Base-by-base conservation (phyloP, 2,113 vertebrate genomes). In the Mandrillus leucophaeus region DNA sequence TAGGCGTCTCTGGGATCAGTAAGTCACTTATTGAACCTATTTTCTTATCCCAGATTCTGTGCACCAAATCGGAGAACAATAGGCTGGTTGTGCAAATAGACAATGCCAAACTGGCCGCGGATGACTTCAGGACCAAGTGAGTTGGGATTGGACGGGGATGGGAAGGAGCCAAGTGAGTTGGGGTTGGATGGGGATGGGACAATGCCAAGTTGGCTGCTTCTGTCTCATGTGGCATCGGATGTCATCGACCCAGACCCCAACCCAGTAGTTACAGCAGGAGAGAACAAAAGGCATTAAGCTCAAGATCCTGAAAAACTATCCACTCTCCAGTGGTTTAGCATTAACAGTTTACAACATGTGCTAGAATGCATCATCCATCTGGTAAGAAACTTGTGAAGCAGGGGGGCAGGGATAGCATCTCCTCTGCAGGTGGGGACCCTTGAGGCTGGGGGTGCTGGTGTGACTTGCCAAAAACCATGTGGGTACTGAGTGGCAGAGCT, bases 71-170 rank as follows among this genome's bases (percentile, higher is more conserved):
- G 90, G 98, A 99, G 73, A 99, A 99, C 13, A 97, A 98, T 25
- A 92, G 96, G 45, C 40, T 99, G 93, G 88, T 96, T 0, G 95
- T 99, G 93, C 98, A 98, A 38, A 95, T 99, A 3, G 99, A 99
- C 70, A 99, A 99, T 86, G 98, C 97, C 96, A 98, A 97, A n/a
- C 89, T 99, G 96, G 98, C 99, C 9, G 98, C 98, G 9, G 99
- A 99, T 0, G 99, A 99, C 98, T 99, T 99, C 93, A 98, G 98
- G 59, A 96, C 98, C 45, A 99, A 99, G 99, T 99, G 98, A 98
- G 99, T 64, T 79, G 76, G 48, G 76, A 2, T 12, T 6, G 9
- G 48, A 45, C 18, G 11, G 86, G 55, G 45, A 80, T 4, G 12
- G 38, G 45, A 57, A 79, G 22, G 57, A 68, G 66, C 66, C 32